Evolutionary conservation across 2,888 invertebrate genomes (phyloP), one percentile per base, ranked within the genome.

Genomic region (Neuroscelio doddi): DNA sequence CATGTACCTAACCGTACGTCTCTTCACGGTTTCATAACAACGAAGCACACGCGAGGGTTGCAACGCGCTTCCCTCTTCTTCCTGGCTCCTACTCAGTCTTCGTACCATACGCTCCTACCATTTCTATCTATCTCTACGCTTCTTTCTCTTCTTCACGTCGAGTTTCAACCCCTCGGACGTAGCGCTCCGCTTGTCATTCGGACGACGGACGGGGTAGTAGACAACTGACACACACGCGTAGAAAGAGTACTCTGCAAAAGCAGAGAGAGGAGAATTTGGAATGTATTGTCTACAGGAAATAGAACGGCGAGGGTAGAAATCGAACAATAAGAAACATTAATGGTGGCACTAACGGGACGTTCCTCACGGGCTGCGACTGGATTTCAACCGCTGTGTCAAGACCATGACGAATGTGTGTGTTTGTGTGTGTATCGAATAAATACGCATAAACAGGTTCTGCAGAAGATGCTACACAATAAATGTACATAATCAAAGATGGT

Each of bases 251-350:
- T 30, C 47, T 52, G 63, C 64, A 45, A 29, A 26, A 52, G 56
- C 44, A 46, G 21, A 59, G 50, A 45, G 42, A 38, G 51, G 51
- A 39, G 66, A 46, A 5, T 34, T 26, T 30, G 51, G 52, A 46
- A 49, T 64, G 72, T 52, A 75, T 78, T 76, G 76, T 76, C 72
- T 74, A 68, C 62, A 63, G 76, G 71, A 77, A 74, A 77, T 72
- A 69, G 74, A 65, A 75, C 72, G 72, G 69, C 53, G 63, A 52
- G 58, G 63, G 59, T 59, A 61, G 64, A 59, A 61, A 55, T 51
- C 52, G 59, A 50, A 63, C 67, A 67, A 67, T 63, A 63, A 59
- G 67, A 55, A 67, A 63, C 67, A 63, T 59, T 63, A 67, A 67
- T 62, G 63, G 64, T 68, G 69, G 68, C 66, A 64, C 67, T 65